Conservation (phyloP, 2,113 vertebrate genomes). For the Eretmochelys imbricata region DNA sequence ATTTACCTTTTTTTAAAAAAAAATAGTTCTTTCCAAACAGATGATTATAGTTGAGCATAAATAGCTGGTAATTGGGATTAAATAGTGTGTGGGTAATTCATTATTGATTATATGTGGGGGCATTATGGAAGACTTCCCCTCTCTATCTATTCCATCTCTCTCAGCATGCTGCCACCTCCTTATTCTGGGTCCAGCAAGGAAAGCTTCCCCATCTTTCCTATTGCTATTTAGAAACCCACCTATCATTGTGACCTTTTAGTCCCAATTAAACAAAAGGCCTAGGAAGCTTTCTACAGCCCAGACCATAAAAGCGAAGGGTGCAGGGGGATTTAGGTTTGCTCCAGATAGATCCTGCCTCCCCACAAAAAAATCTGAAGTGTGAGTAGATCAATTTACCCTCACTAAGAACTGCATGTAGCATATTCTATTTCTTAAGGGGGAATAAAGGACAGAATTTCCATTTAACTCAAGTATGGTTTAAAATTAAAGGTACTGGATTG, state of each 20-base stretch:
- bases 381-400: slow-evolving; percentile 62
- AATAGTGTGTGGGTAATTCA: slow-evolving; percentile 55
- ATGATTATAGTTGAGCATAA: slow-evolving; percentile 65
- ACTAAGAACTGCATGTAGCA: too few relatives aligned
- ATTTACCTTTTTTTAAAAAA: slow-evolving; percentile 3
- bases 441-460: background rate
- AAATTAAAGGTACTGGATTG: background rate
- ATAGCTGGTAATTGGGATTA: slow-evolving; percentile 58
- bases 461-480: background rate
- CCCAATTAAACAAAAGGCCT: background rate
- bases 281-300: background rate
- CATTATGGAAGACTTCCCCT: background rate
- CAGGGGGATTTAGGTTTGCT: background rate
- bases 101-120: slow-evolving; percentile 55
- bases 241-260: background rate
- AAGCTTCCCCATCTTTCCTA: background rate
- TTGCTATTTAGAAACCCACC: background rate
- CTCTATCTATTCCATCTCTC: background rate
- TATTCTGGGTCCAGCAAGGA: background rate
- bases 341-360: background rate
- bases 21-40: slow-evolving; percentile 33
- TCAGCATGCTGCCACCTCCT: background rate
- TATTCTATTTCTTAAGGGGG: background rate
- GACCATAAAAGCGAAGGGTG: background rate
- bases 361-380: background rate